Percentiles rank a stretch among this genome's conserved stretches.
Evolutionary conservation across 2,888 invertebrate species (phyloP).

Genomic region (Oscheius sp.): DNA sequence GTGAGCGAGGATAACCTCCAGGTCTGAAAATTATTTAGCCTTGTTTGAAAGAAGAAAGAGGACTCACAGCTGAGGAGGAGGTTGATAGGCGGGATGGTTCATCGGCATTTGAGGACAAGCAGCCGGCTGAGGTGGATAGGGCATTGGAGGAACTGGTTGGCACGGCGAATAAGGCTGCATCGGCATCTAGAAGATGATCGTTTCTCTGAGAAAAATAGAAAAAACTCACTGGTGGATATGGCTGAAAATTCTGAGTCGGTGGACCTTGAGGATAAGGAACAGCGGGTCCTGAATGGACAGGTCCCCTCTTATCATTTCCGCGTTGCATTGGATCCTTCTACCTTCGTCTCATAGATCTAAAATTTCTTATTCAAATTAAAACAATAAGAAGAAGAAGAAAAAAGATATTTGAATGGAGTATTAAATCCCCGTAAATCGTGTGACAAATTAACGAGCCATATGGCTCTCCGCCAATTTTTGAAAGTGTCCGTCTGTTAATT

Average conservation of each 20-base stretch:
- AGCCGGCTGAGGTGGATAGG: neutral
- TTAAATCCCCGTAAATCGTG: too few relatives aligned
- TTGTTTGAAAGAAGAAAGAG: neutral
- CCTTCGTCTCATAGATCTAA: too few relatives aligned
- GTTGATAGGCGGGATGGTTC: slow-evolving; percentile 21
- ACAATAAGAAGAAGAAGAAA: neutral
- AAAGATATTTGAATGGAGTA: neutral
- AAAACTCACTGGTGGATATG: neutral
- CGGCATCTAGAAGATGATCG: neutral
- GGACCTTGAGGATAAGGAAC: neutral
- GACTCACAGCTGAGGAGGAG: slow-evolving; percentile 11
- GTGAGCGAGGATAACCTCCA: slow-evolving; percentile 12
- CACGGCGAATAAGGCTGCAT: slow-evolving; percentile 20
- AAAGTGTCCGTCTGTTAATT: too few relatives aligned
- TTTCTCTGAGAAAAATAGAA: neutral
- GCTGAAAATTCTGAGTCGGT: neutral
- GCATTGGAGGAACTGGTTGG: neutral
- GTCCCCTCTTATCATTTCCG: too few relatives aligned
- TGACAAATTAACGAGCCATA: too few relatives aligned
- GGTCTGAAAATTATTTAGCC: neutral
- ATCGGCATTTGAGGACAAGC: neutral
- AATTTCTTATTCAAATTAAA: too few relatives aligned
- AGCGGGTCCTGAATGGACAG: neutral
- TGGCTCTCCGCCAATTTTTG: too few relatives aligned
- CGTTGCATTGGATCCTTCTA: too few relatives aligned